Base-by-base conservation (phyloP, 2,888 invertebrate species). In the Gandaritis pyraliata region DNA sequence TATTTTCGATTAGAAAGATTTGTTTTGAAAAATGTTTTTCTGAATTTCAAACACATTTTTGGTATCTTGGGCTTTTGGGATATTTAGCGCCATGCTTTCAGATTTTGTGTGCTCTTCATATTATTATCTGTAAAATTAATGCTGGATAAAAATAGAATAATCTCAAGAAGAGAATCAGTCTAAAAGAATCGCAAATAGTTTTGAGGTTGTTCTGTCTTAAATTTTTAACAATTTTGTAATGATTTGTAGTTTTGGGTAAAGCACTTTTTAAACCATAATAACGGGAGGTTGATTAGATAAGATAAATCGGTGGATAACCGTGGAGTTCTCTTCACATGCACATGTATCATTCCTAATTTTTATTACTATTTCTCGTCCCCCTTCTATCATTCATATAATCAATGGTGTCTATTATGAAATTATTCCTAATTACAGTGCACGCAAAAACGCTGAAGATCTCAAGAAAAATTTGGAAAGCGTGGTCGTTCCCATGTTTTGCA, bases 401-500 rank as follows among this genome's bases (percentile, higher is more conserved):
- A 79, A 86, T 84, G 85, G 89, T 91, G 86, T 90, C 92, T 91
- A 86, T 92, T 90, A 92, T 91, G 83, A 86, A 70, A 85, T 91
- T 92, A 90, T 90, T 91, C 91, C 91, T 91, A 90, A 91, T 88
- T 95, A 87, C 93, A 99, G 99, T 94, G 97, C 98, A 82, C 95
- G 99, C 83, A 99, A 99, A 94, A 98, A 97, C 93, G 96, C 97
- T 65, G 96, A 97, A 88, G 97, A 97, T 84, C 94, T 99, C 86
- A 97, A 98, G 93, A 96, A 96, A 90, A 96, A 97, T 82, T 94
- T 99, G 90, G 98, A 98, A 93, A 95, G 95, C 83, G 98, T 98
- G 79, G 98, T 99, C 76, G 97, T 99, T 80, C 98, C 99, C 76
- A 98, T 99, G 96, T 99, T 98, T 94, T 98, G 98, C 93, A 97